phyloP scores from a whole-genome alignment of 2,888 invertebrate species.

The Phaonia tiefii region DNA sequence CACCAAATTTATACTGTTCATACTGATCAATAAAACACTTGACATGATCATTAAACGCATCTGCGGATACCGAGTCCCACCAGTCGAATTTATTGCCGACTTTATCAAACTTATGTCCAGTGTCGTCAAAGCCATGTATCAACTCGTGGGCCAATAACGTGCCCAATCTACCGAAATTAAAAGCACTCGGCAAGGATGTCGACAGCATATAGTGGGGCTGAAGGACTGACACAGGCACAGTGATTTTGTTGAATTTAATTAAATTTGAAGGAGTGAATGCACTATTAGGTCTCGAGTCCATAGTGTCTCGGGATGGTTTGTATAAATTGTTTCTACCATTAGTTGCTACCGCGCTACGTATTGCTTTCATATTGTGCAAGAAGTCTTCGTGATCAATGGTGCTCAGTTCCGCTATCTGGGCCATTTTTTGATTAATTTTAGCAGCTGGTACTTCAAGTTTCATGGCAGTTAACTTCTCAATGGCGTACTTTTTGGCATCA shows the following conservation, averaged over 20 bases:
- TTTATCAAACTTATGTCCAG: background rate
- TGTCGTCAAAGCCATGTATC: constrained; percentile 20
- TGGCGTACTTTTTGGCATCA: background rate
- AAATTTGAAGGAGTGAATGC: background rate
- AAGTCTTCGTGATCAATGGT: background rate
- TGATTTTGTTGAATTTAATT: background rate
- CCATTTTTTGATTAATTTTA: background rate
- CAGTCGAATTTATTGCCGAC: constrained; percentile 5
- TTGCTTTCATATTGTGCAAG: background rate
- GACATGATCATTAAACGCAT: constrained; percentile 69
- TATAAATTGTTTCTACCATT: background rate
- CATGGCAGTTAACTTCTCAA: background rate
- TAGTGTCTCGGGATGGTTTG: background rate
- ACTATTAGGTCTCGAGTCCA: background rate
- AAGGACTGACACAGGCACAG: background rate
- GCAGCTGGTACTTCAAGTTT: background rate
- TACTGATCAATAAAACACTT: constrained; percentile 76
- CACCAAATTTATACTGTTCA: constrained; percentile 50
- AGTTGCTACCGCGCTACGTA: background rate
- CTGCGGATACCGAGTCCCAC: constrained; percentile 65
- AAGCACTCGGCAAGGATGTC: background rate
- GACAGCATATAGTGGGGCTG: background rate
- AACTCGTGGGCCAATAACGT: background rate
- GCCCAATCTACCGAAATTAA: constrained; percentile 7
- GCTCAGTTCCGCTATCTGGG: background rate